Percentiles rank a stretch among this genome's conserved stretches.
These are phyloP conservation scores for Oscheius sp. DNA, from an alignment of 2,888 invertebrate species.

Conservation along the genomic window DNA sequence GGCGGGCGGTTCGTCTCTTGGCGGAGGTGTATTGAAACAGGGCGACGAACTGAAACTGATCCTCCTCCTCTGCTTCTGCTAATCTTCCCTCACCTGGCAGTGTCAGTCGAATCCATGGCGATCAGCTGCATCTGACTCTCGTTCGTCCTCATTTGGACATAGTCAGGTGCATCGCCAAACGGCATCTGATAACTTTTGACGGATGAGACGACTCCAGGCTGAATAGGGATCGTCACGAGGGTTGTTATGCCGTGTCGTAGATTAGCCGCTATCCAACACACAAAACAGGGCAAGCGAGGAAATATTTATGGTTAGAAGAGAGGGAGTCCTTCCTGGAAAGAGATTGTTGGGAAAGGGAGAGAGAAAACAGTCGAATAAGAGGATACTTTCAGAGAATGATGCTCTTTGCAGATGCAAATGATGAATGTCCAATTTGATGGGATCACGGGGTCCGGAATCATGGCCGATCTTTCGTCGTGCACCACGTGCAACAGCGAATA, in stretches of 20 bases:
- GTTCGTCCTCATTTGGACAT: slow-evolving; percentile 53
- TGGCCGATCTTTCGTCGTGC: no score
- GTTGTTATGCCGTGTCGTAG: slow-evolving; percentile 5
- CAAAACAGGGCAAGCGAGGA: slow-evolving; percentile 3
- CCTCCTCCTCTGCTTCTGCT: neutral
- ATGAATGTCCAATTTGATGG: no score
- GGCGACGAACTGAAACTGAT: slow-evolving; percentile 50
- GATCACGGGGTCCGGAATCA: no score
- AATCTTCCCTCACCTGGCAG: slow-evolving; percentile 37
- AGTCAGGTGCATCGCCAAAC: slow-evolving; percentile 52
- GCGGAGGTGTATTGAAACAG: slow-evolving; percentile 48
- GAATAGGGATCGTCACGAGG: neutral
- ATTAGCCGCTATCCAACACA: neutral
- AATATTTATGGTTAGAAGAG: neutral
- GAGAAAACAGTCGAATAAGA: no score
- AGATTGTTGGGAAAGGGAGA: no score
- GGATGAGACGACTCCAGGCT: neutral
- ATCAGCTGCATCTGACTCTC: slow-evolving; percentile 63
- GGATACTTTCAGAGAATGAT: no score
- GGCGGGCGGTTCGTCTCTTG: slow-evolving; percentile 42
- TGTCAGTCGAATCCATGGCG: slow-evolving; percentile 50
- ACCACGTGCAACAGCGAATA: no score
- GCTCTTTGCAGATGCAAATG: no score
- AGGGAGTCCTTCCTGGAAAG: neutral
- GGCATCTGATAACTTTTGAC: slow-evolving; percentile 36